Conservation (phyloP, 2,797 vertebrate species). For the Phalanger gymnotis region DNA sequence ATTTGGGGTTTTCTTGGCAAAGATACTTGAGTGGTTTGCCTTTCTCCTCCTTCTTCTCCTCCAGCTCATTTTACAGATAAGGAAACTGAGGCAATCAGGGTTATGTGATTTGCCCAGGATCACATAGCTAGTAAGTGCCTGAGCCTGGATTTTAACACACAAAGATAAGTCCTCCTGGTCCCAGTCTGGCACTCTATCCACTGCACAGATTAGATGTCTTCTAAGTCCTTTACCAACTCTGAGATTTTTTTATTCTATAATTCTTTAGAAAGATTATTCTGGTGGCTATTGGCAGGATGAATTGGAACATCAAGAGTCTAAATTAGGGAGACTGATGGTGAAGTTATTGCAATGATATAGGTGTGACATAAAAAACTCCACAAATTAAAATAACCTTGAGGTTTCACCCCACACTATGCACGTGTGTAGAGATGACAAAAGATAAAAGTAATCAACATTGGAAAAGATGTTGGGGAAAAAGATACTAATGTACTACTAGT, state of each 20-base stretch:
- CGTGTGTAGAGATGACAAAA: background rate
- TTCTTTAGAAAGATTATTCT: background rate
- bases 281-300: background rate
- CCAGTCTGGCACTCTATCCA: background rate
- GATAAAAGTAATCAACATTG: background rate
- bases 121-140: background rate
- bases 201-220: background rate
- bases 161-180: background rate
- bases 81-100: background rate
- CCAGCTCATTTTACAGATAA: background rate
- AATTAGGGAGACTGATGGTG: background rate
- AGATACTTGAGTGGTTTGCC: background rate
- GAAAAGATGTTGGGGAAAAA: background rate
- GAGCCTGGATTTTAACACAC: background rate
- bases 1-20: background rate
- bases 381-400: background rate
- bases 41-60: background rate
- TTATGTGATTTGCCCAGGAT: background rate
- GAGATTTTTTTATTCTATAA: background rate
- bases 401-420: background rate
- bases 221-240: background rate
- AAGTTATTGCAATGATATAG: background rate
- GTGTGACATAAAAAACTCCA: background rate
- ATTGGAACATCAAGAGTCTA: background rate
- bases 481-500: background rate